phyloP scores from a whole-genome alignment of 2,797 vertebrate genomes.

The Cyclopterus lumpus region DNA sequence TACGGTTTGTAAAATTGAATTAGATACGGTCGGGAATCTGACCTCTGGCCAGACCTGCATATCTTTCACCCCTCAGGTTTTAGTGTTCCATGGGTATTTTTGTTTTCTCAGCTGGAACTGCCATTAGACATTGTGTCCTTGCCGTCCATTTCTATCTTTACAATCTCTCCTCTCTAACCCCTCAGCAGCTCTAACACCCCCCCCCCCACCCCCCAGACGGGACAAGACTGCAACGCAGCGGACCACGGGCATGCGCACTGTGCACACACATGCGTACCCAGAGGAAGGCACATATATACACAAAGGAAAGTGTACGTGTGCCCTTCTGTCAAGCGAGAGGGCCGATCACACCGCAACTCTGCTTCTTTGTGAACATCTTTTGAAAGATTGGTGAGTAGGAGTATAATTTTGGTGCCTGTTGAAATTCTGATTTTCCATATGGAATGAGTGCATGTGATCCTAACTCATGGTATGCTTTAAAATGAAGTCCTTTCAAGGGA shows the following conservation, averaged over 20 bases:
- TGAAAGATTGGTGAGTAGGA: not conserved
- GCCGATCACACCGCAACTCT: not conserved
- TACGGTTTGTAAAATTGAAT: conserved; percentile 89
- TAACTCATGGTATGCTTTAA: not conserved
- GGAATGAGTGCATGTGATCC: not conserved
- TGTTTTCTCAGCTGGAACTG: conserved; percentile 89
- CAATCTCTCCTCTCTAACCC: conserved; percentile 58
- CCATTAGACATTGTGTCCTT: conserved; percentile 79
- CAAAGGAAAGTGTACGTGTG: conserved; percentile 21
- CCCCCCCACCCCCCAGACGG: conserved; percentile 27
- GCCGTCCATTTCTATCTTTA: conserved; percentile 77
- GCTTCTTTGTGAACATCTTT: not conserved
- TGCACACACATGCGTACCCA: conserved; percentile 17
- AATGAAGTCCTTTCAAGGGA: not conserved
- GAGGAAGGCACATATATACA: conserved; percentile 28
- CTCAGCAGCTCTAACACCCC: not conserved
- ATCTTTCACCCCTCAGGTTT: conserved; percentile 85
- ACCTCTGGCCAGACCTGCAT: conserved; percentile 82
- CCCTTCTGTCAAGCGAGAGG: conserved; percentile 21
- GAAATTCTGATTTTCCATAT: not conserved
- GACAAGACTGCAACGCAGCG: conserved; percentile 23
- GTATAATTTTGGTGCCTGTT: not conserved
- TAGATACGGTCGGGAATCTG: conserved; percentile 86
- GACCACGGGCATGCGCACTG: conserved; percentile 47
- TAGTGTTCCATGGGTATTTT: conserved; percentile 83